Base-by-base conservation (phyloP, 2,113 vertebrate species). In the Bucco capensis region DNA sequence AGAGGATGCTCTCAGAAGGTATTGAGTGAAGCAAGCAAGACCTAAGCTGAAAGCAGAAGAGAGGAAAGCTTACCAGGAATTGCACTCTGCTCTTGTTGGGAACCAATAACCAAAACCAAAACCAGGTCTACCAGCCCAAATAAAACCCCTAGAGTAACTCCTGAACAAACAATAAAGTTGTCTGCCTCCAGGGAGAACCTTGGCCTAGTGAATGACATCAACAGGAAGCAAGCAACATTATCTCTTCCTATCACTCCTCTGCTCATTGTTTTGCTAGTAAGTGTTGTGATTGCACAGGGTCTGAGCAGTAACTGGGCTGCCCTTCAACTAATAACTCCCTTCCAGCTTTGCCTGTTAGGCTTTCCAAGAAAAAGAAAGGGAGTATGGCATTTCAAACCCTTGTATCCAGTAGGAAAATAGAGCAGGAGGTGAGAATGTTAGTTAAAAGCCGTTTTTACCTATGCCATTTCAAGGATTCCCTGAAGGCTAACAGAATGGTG, bases 221-320 rank as follows among this genome's bases (percentile, higher is more conserved):
- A 81, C 91, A 94, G 96, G 96, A 96, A 96, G 57, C 17, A 19
- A 88, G 84, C 50, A 62, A 51, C 28, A 28, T 79, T 92, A 95
- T 89, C 92, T 93, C 92, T 96, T 95, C 92, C 92, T 92, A 95
- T 95, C 82, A 93, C 70, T 38, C 90, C 88, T 44, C 81, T 79
- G 44, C 49, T 90, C 62, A 92, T 19, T 82, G 86, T 92, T 94
- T 56, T 47, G 71, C 57, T 54, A 53, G 31, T 6, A 88, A 89
- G 51, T 2, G 1, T 71, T 79, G 71, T 62, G 71, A 90, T 87
- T 50, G 85, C 57, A 84, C 69, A 70, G 14, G 42, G 24, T 67
- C 77, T 56, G 10, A 65, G 61, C 4, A 75, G 49, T 2, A 70
- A 73, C n/a, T 50, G 23, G 9, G 14, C 61, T 76, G 83, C 70